Evolutionary conservation across 2,888 invertebrate species (phyloP).

Genomic region (Noctua janthina): DNA sequence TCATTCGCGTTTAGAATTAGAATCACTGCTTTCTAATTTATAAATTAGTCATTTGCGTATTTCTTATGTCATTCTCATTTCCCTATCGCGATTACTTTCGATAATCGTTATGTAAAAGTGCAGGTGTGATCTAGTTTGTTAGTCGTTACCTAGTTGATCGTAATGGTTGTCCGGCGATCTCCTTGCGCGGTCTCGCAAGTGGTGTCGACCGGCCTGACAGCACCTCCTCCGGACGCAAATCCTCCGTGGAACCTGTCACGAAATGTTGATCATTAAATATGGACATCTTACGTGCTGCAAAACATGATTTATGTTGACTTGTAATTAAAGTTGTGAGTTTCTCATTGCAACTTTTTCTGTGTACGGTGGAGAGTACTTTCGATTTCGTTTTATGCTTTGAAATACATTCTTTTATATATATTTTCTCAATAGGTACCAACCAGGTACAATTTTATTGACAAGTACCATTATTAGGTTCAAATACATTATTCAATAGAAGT

Average conservation of each 20-base stretch:
- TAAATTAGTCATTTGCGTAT: slow-evolving; percentile 49
- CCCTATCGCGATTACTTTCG: slow-evolving; percentile 41
- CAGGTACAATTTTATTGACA: not conserved
- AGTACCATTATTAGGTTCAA: not conserved
- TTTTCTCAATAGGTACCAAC: not conserved
- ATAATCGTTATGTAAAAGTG: slow-evolving; percentile 53
- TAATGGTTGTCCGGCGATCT: slow-evolving; percentile 90
- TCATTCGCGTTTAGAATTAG: slow-evolving; percentile 30
- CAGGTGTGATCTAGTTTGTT: slow-evolving; percentile 55
- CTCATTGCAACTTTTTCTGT: slow-evolving; percentile 26
- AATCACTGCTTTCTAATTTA: slow-evolving; percentile 60
- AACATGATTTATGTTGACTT: slow-evolving; percentile 41
- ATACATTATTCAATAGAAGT: not conserved
- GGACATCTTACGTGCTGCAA: slow-evolving; percentile 44
- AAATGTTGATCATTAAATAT: slow-evolving; percentile 51
- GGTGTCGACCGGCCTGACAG: slow-evolving; percentile 92
- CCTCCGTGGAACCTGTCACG: slow-evolving; percentile 86
- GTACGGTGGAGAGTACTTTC: slow-evolving; percentile 15
- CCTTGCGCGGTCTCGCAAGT: slow-evolving; percentile 92
- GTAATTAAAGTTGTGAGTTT: slow-evolving; percentile 39
- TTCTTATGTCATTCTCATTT: slow-evolving; percentile 54
- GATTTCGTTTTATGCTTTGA: slow-evolving; percentile 17
- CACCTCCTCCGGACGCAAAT: slow-evolving; percentile 85
- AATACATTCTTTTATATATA: not conserved
- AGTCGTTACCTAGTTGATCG: slow-evolving; percentile 91